phyloP scores from a whole-genome alignment of 2,113 vertebrate genomes.

The Lagopus leucura region DNA sequence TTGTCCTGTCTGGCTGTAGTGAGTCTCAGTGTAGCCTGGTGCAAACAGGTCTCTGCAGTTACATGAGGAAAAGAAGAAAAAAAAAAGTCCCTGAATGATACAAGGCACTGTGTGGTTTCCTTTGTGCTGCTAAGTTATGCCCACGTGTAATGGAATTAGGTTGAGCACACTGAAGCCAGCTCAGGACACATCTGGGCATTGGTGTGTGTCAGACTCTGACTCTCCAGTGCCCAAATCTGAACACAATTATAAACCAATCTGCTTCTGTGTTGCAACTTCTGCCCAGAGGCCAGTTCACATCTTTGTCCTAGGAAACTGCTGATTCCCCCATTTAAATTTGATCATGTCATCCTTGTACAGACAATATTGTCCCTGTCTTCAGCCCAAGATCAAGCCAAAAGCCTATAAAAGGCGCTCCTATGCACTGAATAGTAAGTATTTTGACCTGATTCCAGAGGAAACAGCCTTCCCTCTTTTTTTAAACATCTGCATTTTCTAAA shows the following conservation, averaged over 20 bases:
- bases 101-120: neutral
- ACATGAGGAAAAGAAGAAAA: neutral
- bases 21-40: constrained; percentile 88
- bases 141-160: neutral
- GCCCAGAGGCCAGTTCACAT: neutral
- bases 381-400: neutral
- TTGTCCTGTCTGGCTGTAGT: constrained; percentile 82
- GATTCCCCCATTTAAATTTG: neutral
- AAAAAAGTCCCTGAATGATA: neutral
- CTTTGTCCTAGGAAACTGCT: constrained; percentile 5
- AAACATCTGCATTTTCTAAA: constrained; percentile 67
- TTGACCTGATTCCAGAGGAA: constrained; percentile 53
- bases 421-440: constrained; percentile 1
- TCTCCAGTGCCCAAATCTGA: neutral
- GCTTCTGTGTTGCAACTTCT: neutral
- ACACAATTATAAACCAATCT: neutral
- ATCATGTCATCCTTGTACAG: neutral
- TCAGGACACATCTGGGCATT: neutral
- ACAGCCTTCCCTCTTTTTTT: constrained; percentile 41
- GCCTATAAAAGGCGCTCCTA: constrained; percentile 50
- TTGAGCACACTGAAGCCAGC: neutral
- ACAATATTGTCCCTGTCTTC: constrained; percentile 53
- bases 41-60: constrained; percentile 87
- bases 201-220: neutral
- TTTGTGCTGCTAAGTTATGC: neutral